phyloP scores from a whole-genome alignment of 2,797 vertebrate species.

The Coranthus polyacanthus region DNA sequence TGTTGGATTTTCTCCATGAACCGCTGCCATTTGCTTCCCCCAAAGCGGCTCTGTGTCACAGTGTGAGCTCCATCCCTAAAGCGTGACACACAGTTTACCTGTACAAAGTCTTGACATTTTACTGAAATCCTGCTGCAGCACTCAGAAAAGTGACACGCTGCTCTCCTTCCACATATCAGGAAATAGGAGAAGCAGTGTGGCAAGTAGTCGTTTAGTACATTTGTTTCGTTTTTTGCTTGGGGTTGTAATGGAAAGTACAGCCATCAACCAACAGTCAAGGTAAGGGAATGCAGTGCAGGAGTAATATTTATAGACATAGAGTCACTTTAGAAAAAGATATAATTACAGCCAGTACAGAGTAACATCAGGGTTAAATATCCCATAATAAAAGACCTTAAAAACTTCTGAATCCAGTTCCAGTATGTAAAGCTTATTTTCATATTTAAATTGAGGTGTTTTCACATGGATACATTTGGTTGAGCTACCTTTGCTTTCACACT shows the following conservation, averaged over 20 bases:
- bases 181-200: constrained; percentile 11
- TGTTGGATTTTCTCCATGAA: neutral
- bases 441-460: too few relatives aligned
- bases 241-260: constrained; percentile 2
- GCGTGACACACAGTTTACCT: constrained; percentile 27
- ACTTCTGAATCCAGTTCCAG: too few relatives aligned
- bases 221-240: constrained; percentile 4
- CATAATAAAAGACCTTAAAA: too few relatives aligned
- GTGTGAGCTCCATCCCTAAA: constrained; percentile 36
- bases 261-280: neutral
- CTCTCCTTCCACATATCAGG: constrained; percentile 38
- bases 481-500: too few relatives aligned
- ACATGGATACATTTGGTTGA: too few relatives aligned
- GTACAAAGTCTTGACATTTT: constrained; percentile 46
- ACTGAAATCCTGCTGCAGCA: constrained; percentile 20
- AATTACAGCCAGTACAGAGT: too few relatives aligned
- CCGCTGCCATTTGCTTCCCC: constrained; percentile 17
- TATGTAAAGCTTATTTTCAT: too few relatives aligned
- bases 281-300: neutral
- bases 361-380: too few relatives aligned
- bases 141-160: constrained; percentile 33
- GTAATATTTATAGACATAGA: neutral
- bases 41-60: constrained; percentile 20
- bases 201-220: constrained; percentile 19
- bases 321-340: neutral